Evolutionary conservation across 1,140 invertebrate genomes (phyloP).

Genomic region (Drosophila kohkoa): DNA sequence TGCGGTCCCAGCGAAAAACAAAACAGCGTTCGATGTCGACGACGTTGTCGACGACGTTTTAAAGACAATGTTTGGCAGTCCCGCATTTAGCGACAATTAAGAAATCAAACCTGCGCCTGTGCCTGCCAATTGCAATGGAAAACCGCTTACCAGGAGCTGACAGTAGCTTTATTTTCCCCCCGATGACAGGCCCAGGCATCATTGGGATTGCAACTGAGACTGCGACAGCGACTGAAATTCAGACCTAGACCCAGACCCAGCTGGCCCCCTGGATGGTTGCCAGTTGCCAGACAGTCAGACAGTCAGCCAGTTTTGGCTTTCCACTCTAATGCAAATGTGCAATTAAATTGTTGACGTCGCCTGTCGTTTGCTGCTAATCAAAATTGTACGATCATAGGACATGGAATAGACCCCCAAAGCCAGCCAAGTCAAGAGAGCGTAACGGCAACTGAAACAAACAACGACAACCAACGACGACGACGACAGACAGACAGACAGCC

Average conservation of each 20-base stretch:
- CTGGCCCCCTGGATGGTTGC: slow-evolving; percentile 3
- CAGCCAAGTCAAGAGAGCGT: slow-evolving; percentile 64
- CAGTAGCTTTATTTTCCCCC: slow-evolving; percentile 26
- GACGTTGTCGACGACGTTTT: slow-evolving; percentile 37
- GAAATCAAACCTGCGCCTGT: slow-evolving; percentile 77
- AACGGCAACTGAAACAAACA: slow-evolving; percentile 28
- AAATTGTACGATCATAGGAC: slow-evolving; percentile 75
- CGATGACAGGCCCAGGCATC: slow-evolving; percentile 51
- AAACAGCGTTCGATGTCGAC: slow-evolving; percentile 11
- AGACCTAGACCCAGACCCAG: slow-evolving; percentile 13
- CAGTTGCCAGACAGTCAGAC: background rate
- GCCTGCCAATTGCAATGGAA: slow-evolving; percentile 68
- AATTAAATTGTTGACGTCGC: slow-evolving; percentile 80
- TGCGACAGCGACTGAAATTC: background rate
- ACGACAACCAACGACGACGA: too few relatives aligned
- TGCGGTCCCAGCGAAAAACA: slow-evolving; percentile 32
- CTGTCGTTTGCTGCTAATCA: slow-evolving; percentile 64
- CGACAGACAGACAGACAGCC: too few relatives aligned
- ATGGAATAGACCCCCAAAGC: slow-evolving; percentile 22
- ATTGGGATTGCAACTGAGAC: slow-evolving; percentile 24
- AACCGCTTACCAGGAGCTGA: slow-evolving; percentile 63
- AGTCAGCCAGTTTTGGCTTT: slow-evolving; percentile 44
- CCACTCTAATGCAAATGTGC: slow-evolving; percentile 79
- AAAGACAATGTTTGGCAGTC: slow-evolving; percentile 65
- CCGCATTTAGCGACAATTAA: slow-evolving; percentile 83